These are phyloP conservation scores for Scophthalmus maximus DNA, from an alignment of 2,113 vertebrate genomes.

Conservation along the genomic window DNA sequence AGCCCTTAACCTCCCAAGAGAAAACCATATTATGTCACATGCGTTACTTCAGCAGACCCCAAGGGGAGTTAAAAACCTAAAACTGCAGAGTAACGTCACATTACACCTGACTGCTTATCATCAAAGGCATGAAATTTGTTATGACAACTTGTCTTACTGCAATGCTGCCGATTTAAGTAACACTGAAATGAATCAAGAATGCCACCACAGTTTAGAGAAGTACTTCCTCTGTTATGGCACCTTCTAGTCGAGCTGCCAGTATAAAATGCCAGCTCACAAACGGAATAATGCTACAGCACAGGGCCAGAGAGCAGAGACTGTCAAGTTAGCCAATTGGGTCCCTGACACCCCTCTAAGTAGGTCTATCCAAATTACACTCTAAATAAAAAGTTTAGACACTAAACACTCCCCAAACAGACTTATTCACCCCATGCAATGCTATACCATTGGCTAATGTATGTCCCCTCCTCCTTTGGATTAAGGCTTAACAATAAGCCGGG, in stretches of 20 bases:
- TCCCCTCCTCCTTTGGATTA: conserved; percentile 66
- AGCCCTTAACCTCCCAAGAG: background rate
- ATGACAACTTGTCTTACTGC: background rate
- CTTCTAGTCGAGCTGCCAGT: conserved; percentile 12
- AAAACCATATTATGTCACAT: conserved; percentile 15
- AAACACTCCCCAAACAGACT: conserved; percentile 14
- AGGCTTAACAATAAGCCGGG: conserved; percentile 67
- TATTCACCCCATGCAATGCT: conserved; percentile 27
- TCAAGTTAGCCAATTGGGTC: conserved; percentile 1
- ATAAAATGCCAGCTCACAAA: conserved; percentile 27
- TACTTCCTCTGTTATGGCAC: conserved; percentile 32
- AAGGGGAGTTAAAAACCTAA: background rate
- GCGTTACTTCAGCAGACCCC: conserved; percentile 12
- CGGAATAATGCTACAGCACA: conserved; percentile 18
- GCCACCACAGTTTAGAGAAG: conserved; percentile 16
- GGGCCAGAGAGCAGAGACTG: conserved; percentile 34
- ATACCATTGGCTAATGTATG: conserved; percentile 49
- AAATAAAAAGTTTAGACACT: conserved; percentile 45
- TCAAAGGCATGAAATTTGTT: background rate
- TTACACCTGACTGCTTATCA: conserved; percentile 8
- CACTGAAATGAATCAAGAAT: conserved; percentile 2
- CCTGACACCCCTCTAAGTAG: background rate
- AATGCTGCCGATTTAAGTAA: background rate
- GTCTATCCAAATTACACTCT: conserved; percentile 37
- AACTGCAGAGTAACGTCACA: background rate